Percentiles rank a stretch among this genome's conserved stretches.
Conservation (phyloP, 2,797 vertebrate genomes). For the Tapirus indicus region DNA sequence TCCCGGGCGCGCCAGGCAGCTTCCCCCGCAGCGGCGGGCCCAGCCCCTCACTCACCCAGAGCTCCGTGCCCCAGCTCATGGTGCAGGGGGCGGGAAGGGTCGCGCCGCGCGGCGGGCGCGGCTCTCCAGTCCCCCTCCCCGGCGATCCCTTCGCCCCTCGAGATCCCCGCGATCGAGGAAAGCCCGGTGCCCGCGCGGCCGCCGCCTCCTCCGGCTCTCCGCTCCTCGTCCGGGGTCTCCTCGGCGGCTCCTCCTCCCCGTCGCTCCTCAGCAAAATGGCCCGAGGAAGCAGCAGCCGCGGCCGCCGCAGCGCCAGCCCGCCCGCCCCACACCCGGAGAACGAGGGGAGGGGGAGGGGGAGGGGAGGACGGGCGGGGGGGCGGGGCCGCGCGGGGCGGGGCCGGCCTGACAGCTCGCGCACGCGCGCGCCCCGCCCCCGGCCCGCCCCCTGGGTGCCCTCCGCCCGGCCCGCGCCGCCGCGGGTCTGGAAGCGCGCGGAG, state of each 20-base stretch:
- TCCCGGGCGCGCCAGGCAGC: background rate
- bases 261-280: conserved; percentile 86
- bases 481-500: background rate
- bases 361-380: background rate
- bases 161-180: conserved; percentile 45
- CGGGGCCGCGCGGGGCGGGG: background rate
- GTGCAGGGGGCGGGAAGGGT: conserved; percentile 77
- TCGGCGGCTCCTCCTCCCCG: conserved; percentile 76
- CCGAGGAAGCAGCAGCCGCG: conserved; percentile 77
- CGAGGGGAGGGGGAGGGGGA: background rate
- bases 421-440: background rate
- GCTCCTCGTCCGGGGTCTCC: conserved; percentile 3
- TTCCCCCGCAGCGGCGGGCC: background rate
- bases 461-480: fast-evolving
- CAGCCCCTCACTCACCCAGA: conserved; percentile 87
- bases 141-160: conserved; percentile 37
- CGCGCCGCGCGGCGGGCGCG: conserved; percentile 73
- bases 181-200: conserved; percentile 19
- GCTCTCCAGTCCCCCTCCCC: conserved; percentile 54
- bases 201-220: background rate
- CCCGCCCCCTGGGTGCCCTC: background rate
- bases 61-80: conserved; percentile 91
- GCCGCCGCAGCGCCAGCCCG: conserved; percentile 66
- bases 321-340: conserved; percentile 62
- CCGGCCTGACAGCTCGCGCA: conserved; percentile 68